Percentiles rank a stretch among this genome's conserved stretches.
These are phyloP conservation scores for Rhinichthys klamathensis DNA, from an alignment of 2,113 vertebrate species.

Conservation along the genomic window DNA sequence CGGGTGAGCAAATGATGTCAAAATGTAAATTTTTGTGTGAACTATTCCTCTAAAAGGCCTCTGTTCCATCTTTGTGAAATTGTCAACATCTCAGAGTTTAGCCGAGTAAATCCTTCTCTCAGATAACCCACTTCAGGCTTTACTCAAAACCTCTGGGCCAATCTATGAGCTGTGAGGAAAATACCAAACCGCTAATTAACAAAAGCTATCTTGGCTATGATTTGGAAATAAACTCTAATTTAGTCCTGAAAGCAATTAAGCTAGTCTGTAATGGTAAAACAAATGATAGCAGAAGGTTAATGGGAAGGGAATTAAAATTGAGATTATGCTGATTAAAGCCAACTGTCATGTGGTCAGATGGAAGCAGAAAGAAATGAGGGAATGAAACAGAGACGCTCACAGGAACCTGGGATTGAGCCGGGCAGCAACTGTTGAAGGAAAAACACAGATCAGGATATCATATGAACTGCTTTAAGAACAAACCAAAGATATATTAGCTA, in stretches of 20 bases:
- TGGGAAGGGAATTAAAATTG: constrained; percentile 74
- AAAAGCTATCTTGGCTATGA: constrained; percentile 68
- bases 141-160: constrained; percentile 43
- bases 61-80: constrained; percentile 9
- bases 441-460: not conserved
- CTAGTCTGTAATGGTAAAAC: constrained; percentile 74
- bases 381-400: not conserved
- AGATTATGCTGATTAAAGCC: constrained; percentile 73
- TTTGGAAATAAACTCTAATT: constrained; percentile 75
- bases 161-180: constrained; percentile 55
- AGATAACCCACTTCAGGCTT: constrained; percentile 42
- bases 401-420: not conserved
- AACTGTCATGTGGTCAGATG: constrained; percentile 45
- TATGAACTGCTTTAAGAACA: not conserved
- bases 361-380: constrained; percentile 27
- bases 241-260: constrained; percentile 73
- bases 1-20: not conserved
- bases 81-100: constrained; percentile 4
- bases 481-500: not conserved
- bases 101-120: constrained; percentile 35
- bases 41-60: not conserved
- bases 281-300: constrained; percentile 77
- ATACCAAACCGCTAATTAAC: constrained; percentile 71
- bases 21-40: not conserved
- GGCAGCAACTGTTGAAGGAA: not conserved